A percentile compares a stretch with the other conserved stretches of the same genome.
Evolutionary conservation across 2,888 invertebrate genomes (phyloP).

Genomic region (Unio pictorum): DNA sequence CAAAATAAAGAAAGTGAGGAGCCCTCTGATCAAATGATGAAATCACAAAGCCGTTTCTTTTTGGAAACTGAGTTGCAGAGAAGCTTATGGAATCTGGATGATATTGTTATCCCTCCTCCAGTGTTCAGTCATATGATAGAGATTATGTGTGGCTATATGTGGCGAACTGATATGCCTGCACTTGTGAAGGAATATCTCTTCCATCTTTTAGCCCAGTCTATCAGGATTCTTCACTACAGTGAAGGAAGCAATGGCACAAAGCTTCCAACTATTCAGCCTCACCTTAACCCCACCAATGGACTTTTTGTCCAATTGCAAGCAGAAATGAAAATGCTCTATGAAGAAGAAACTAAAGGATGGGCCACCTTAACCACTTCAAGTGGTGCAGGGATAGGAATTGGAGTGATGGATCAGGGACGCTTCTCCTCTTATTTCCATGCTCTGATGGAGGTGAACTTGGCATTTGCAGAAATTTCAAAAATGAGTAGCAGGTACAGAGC

Average conservation of each 20-base stretch:
- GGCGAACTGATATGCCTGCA: conserved; percentile 66
- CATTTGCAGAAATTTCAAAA: conserved; percentile 60
- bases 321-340: conserved; percentile 65
- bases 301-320: conserved; percentile 60
- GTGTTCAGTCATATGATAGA: conserved; percentile 64
- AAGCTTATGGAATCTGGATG: conserved; percentile 62
- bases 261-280: conserved; percentile 45
- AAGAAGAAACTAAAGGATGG: conserved; percentile 65
- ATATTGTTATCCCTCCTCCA: conserved; percentile 60
- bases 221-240: conserved; percentile 62
- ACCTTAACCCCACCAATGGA: conserved; percentile 54
- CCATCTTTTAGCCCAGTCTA: conserved; percentile 65
- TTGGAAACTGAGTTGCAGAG: conserved; percentile 38
- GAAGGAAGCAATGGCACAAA: conserved; percentile 48
- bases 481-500: conserved; percentile 8
- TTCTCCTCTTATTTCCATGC: conserved; percentile 69
- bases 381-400: conserved; percentile 60
- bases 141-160: conserved; percentile 63
- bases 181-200: conserved; percentile 68
- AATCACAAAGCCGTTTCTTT: conserved; percentile 11
- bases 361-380: conserved; percentile 48
- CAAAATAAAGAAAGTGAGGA: conserved; percentile 29
- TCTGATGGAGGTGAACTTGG: conserved; percentile 65
- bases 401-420: conserved; percentile 61
- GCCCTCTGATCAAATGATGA: background rate